Evolutionary conservation across 2,888 invertebrate genomes (phyloP), one percentile per base, ranked within the genome.

Genomic region (Homarus gammarus): DNA sequence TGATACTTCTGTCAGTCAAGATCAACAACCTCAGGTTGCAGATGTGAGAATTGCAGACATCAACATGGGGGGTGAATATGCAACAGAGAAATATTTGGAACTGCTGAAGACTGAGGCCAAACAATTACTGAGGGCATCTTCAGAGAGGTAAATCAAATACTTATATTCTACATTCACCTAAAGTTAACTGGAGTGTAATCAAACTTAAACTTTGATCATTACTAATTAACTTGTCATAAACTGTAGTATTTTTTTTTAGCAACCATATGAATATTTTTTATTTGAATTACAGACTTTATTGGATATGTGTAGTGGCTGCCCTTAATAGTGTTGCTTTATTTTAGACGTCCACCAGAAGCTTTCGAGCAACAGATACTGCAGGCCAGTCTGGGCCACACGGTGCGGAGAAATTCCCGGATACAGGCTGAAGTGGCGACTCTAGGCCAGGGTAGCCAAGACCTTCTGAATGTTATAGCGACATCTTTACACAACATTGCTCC

Each of bases 401-500:
- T 93, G 36, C 92, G 93, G n/a, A 93, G 93, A 86, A 93, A 94
- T 82, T 94, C 93, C 90, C 92, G 94, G 70, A 93, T 94, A 86
- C 93, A 94, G 5, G 91, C 93, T 81, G 94, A 94, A 93, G 94
- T 93, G 10, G 88, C 92, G 18, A 92, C 92, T 75, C 86, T 92
- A 22, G 91, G 91, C 10, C 88, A 90, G 77, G 61, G 93, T 94
- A 22, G 88, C 77, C 92, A 92, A 61, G 93, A 93, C 81, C 93
- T 94, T 18, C 94, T 95, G 12, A 94, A 95, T 40, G 94, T 95
- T 93, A 93, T 96, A 79, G 94, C 95, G 0, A 93, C 95, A 84
- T 95, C 95, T 91, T 94, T 96, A 89, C 95, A 95, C 33, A 94
- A 95, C 92, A 95, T 96, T 90, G 95, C 96, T 90, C 96, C 96